These are phyloP conservation scores for Hydropotes inermis DNA, from an alignment of 2,113 vertebrate genomes.

Conservation along the genomic window DNA sequence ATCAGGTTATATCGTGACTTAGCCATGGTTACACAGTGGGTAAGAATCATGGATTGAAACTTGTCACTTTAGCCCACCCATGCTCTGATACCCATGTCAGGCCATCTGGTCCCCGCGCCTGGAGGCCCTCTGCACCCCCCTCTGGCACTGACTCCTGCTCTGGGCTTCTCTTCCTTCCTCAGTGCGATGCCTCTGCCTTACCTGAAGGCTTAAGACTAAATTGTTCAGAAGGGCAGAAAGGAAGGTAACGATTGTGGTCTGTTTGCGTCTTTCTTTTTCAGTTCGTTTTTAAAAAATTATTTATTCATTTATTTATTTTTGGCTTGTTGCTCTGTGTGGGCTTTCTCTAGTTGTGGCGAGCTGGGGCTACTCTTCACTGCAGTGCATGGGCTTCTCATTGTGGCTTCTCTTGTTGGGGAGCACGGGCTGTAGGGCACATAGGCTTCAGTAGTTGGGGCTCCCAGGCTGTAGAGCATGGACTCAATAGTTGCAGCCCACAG, in stretches of 20 bases:
- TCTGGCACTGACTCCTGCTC: rapidly evolving
- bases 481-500: neutral
- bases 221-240: neutral
- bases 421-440: neutral
- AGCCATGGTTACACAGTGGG: neutral
- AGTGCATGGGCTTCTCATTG: neutral
- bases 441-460: neutral
- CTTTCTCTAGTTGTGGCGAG: neutral
- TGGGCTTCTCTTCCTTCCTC: neutral
- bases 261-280: neutral
- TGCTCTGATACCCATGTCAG: too few species aligned
- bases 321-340: neutral
- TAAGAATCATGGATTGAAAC: neutral
- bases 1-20: neutral
- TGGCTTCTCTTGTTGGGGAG: neutral
- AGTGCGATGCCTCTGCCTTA: rapidly evolving
- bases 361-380: neutral
- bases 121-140: neutral
- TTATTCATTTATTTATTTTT: neutral
- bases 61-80: neutral
- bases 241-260: neutral
- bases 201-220: neutral
- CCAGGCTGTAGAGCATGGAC: neutral
- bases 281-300: neutral
- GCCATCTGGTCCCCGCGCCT: rapidly evolving